Percentiles rank a stretch among this genome's conserved stretches.
Conservation (phyloP, 2,113 vertebrate species). For the Gallinago media region DNA sequence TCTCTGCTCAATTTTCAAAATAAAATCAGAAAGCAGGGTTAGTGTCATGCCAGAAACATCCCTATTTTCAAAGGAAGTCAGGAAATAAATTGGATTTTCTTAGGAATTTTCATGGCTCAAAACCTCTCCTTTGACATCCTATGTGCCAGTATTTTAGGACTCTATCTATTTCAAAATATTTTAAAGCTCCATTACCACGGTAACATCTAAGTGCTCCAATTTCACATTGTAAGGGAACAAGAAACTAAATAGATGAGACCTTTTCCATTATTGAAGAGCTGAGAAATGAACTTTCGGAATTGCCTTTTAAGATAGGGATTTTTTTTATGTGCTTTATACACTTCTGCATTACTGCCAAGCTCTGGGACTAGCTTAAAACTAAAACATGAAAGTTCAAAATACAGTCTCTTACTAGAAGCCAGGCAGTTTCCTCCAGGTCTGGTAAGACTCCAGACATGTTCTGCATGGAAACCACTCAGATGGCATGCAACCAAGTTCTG, state of each 20-base stretch:
- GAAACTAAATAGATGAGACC: not conserved
- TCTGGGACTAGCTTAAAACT: not conserved
- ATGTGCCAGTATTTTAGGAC: not conserved
- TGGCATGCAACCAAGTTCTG: not conserved
- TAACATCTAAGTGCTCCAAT: not conserved
- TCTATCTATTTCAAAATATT: not conserved
- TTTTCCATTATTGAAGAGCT: not conserved
- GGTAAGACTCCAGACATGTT: not conserved
- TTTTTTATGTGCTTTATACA: not conserved
- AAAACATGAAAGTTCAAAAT: not conserved
- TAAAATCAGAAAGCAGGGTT: not conserved
- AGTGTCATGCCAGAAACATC: not conserved
- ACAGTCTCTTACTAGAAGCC: not conserved
- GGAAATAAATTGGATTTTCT: not conserved
- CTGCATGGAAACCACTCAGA: not conserved
- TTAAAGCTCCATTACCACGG: not conserved
- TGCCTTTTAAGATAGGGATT: not conserved
- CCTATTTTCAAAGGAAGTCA: not conserved
- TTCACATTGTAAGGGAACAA: not conserved
- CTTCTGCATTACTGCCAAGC: not conserved
- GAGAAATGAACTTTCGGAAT: not conserved
- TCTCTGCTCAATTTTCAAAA: not conserved
- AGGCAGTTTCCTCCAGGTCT: not conserved
- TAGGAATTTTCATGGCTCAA: not conserved
- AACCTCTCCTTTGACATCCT: not conserved